phyloP scores from a whole-genome alignment of 2,113 vertebrate genomes.

The Rhipidura dahli region DNA sequence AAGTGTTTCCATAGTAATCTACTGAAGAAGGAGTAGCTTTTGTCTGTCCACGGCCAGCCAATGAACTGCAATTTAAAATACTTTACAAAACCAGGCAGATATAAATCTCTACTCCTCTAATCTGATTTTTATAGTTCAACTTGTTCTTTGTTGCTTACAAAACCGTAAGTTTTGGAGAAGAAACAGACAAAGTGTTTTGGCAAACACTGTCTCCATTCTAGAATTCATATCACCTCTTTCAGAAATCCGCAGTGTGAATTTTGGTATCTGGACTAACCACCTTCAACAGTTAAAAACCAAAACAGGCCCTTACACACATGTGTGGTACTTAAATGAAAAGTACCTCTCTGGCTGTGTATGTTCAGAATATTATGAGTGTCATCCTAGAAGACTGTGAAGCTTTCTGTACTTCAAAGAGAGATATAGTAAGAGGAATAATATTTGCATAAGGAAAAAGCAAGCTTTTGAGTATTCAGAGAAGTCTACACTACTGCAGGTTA shows the following conservation, averaged over 20 bases:
- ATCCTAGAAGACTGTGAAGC: not conserved
- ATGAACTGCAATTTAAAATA: not conserved
- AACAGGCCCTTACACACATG: not conserved
- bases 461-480: not conserved
- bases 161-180: not conserved
- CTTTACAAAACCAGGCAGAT: not conserved
- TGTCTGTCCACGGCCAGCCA: not conserved
- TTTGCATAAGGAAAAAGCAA: not conserved
- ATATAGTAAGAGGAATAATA: not conserved
- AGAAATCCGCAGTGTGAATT: not conserved
- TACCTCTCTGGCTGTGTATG: not conserved
- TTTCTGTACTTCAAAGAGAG: not conserved
- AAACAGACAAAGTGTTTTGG: not conserved
- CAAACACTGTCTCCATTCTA: not conserved
- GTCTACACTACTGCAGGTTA: not conserved
- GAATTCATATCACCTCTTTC: not conserved
- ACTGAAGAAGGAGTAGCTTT: not conserved
- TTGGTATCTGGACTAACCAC: not conserved
- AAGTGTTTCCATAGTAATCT: not conserved
- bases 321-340: not conserved
- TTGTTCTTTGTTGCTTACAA: not conserved
- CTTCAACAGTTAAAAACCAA: not conserved
- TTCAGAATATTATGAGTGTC: not conserved
- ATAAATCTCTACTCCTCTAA: not conserved
- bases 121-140: not conserved